Base-by-base conservation (phyloP, 2,797 vertebrate species). In the Melanotaenia nigrans region DNA sequence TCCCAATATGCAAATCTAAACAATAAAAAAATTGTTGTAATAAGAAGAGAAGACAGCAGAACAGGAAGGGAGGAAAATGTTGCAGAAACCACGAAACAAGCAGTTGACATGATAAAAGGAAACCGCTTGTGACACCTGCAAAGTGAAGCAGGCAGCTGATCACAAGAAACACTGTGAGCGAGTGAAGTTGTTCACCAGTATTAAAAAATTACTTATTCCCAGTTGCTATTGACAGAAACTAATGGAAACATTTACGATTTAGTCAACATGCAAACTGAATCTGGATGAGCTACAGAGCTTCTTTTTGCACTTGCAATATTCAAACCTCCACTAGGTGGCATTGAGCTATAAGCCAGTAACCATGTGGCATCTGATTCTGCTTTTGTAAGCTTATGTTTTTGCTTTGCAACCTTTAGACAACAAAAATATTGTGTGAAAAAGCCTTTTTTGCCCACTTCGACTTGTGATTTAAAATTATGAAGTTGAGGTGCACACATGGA, bases 241-340 rank as follows among this genome's bases (percentile, higher is more conserved):
- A 22, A 20, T 22, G 5, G 9, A 12, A 11, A 25, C 51, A 54
- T 25, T 12, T 13, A 24, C 12, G 10, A 54, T 54, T 24, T 13
- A 25, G 32, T 22, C 20, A 58, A 32, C 18, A 42, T 42, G 40
- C 14, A 42, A 42, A 18, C 40, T 42, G 16, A 42, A 42, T 2
- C 14, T 42, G 40, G 14, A 42, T 42, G 16, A 42, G 16, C 14
- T 28, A 57, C 13, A 42, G 38, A 30, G 30, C 36, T 45, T 28
- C 38, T 42, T 67, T 30, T 33, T 30, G 3, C 16, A 67, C 13
- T 24, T 3, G 14, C 12, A 24, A 12, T 53, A 53, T 22, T 69
- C 22, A 12, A 16, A 47, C 28, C 22, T 47, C 83, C 87, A 80
- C 74, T 71, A 84, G 87, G 33, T 83, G 82, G 75, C 74, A 64